Evolutionary conservation across 2,797 vertebrate species (phyloP).

Genomic region (Glossophaga mutica): DNA sequence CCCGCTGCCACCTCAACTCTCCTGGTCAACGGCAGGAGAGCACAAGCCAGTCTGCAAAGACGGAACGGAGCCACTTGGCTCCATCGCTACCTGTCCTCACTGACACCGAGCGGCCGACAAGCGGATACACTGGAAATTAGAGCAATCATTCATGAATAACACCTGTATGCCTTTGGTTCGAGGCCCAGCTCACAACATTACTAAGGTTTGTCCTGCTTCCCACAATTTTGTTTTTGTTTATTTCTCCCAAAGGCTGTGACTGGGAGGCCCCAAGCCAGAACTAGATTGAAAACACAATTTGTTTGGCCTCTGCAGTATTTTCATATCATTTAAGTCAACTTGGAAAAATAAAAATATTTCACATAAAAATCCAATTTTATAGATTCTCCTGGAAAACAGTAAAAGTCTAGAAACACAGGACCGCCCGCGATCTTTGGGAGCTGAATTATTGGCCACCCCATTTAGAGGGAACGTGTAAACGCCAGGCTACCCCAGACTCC

Average conservation of each 20-base stretch:
- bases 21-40: not conserved
- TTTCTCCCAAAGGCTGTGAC: not conserved
- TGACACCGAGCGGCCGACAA: not conserved
- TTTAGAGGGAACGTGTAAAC: not conserved
- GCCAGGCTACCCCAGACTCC: not conserved
- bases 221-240: not conserved
- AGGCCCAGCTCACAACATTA: fast-evolving
- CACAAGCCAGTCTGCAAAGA: not conserved
- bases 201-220: not conserved
- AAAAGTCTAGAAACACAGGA: not conserved
- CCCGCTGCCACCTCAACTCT: not conserved
- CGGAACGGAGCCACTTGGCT: not conserved
- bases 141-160: not conserved
- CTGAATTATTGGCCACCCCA: not conserved
- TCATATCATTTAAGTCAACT: not conserved
- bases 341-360: not conserved
- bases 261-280: not conserved
- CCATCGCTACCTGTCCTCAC: not conserved
- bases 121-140: not conserved
- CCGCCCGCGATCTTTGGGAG: not conserved
- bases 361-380: not conserved
- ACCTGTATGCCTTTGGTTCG: fast-evolving
- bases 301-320: not conserved
- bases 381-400: not conserved
- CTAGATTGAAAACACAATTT: not conserved